Evolutionary conservation across 2,888 invertebrate species (phyloP).

Genomic region (Tenthredo distinguenda): DNA sequence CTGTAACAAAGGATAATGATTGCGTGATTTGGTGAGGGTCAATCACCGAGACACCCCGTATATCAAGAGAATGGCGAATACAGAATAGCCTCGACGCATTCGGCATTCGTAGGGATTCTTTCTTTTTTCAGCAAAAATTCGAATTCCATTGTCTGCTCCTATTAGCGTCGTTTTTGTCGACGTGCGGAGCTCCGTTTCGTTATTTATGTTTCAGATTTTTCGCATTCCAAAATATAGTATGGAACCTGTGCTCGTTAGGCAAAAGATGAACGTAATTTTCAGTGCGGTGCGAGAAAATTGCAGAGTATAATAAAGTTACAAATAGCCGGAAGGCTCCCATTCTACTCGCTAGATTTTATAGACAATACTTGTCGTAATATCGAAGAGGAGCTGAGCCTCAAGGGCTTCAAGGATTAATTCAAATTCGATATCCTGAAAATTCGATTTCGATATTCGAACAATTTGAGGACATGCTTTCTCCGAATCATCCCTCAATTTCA

Average conservation of each 20-base stretch:
- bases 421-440: background rate
- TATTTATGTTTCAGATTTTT: slow-evolving; percentile 47
- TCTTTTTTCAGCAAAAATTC: slow-evolving; percentile 44
- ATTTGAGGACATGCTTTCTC: background rate
- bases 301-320: slow-evolving; percentile 6
- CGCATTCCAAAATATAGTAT: slow-evolving; percentile 39
- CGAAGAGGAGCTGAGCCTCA: background rate
- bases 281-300: slow-evolving; percentile 14
- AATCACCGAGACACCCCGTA: slow-evolving; percentile 37
- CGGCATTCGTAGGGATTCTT: slow-evolving; percentile 44
- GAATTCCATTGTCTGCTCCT: slow-evolving; percentile 51
- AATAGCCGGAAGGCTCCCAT: slow-evolving; percentile 7
- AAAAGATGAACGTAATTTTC: slow-evolving; percentile 25
- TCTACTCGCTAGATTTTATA: background rate
- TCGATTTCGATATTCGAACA: background rate
- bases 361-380: background rate
- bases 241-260: slow-evolving; percentile 23
- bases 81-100: slow-evolving; percentile 47
- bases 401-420: background rate
- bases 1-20: slow-evolving; percentile 15
- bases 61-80: slow-evolving; percentile 47
- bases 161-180: slow-evolving; percentile 47
- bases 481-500: background rate
- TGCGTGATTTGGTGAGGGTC: background rate
- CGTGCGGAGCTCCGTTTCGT: slow-evolving; percentile 34